Conservation (phyloP, 1,140 invertebrate species). For the Diachasmimorpha longicaudata region DNA sequence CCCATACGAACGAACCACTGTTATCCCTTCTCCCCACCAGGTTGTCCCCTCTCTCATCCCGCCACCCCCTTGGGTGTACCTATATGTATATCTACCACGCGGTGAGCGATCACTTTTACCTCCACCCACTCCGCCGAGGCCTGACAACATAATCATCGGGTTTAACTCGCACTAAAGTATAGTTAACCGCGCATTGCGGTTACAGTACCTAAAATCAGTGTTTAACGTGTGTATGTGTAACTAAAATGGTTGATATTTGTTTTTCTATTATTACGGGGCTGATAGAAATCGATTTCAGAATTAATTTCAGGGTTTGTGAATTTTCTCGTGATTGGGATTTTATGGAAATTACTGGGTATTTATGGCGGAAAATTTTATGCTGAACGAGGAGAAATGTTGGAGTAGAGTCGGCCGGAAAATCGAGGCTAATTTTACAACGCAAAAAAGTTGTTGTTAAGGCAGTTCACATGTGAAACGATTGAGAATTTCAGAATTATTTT, state of each 20-base stretch:
- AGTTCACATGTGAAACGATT: no score
- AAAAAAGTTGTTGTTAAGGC: no score
- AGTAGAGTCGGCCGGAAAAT: no score
- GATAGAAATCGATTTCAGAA: neutral
- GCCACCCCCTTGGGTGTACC: neutral
- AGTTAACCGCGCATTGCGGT: conserved; percentile 57
- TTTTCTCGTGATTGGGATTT: neutral
- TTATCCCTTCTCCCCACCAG: neutral
- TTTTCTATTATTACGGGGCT: neutral
- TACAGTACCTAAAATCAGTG: conserved; percentile 59
- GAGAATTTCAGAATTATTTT: no score
- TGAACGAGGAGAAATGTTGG: no score
- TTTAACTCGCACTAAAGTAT: conserved; percentile 59
- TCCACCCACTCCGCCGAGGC: conserved; percentile 47
- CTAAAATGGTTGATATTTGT: neutral
- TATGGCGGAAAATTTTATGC: neutral
- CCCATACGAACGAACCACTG: neutral
- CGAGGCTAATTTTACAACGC: no score
- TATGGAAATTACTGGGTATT: neutral
- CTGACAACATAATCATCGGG: conserved; percentile 62
- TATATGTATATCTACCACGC: conserved; percentile 23
- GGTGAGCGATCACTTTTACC: conserved; percentile 58
- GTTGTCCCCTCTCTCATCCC: no score
- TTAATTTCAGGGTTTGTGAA: no score
- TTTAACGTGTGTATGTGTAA: conserved; percentile 43